Evolutionary conservation across 2,888 invertebrate genomes (phyloP).

Genomic region (Campaea margaritaria): DNA sequence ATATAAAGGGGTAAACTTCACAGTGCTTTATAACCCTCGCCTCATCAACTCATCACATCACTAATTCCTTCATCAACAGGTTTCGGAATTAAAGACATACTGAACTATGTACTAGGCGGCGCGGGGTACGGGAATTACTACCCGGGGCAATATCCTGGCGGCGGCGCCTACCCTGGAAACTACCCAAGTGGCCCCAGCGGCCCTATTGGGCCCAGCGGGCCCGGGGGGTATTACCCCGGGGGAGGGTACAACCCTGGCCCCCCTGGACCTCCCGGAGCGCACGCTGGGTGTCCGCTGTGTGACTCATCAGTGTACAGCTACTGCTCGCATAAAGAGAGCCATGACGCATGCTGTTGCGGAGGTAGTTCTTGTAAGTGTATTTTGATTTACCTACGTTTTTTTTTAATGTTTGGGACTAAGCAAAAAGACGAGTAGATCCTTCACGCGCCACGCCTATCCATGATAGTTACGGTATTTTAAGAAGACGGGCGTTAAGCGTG

Average conservation of each 20-base stretch:
- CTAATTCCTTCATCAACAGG: constrained; percentile 68
- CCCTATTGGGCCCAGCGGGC: constrained; percentile 42
- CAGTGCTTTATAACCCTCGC: constrained; percentile 41
- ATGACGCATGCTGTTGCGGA: constrained; percentile 91
- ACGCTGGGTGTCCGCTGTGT: constrained; percentile 88
- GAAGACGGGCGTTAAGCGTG: no score
- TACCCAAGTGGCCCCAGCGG: constrained; percentile 33
- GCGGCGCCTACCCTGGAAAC: constrained; percentile 21
- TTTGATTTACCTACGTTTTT: background rate
- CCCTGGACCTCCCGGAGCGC: constrained; percentile 76
- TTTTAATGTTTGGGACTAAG: no score
- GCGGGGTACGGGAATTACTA: constrained; percentile 27
- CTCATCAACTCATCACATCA: constrained; percentile 49
- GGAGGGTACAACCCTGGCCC: constrained; percentile 49
- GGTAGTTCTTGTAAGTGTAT: constrained; percentile 73
- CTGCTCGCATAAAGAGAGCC: constrained; percentile 90
- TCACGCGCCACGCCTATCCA: no score
- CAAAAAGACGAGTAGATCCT: no score
- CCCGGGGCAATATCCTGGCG: constrained; percentile 18
- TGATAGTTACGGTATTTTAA: no score
- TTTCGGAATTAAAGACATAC: constrained; percentile 79
- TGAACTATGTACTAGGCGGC: constrained; percentile 79
- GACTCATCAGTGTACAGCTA: constrained; percentile 92
- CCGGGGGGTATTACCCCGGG: constrained; percentile 50
- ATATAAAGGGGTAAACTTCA: background rate